phyloP scores from a whole-genome alignment of 2,888 invertebrate species.

The Pecten maximus region DNA sequence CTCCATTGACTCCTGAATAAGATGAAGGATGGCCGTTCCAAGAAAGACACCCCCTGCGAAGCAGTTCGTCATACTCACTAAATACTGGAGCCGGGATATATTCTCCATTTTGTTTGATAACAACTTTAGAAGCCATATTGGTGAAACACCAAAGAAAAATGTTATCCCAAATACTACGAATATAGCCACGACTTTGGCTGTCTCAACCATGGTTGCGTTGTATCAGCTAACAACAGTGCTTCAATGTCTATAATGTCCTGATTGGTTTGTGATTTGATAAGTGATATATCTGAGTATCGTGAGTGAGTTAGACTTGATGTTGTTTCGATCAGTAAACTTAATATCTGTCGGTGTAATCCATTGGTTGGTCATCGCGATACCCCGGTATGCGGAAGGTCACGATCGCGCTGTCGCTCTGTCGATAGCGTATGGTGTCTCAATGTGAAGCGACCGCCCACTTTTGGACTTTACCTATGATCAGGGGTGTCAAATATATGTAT shows the following conservation, averaged over 20 bases:
- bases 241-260: not conserved
- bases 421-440: not conserved
- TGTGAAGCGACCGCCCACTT: not conserved
- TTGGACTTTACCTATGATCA: not conserved
- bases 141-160: conserved; percentile 54
- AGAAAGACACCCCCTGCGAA: conserved; percentile 82
- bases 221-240: not conserved
- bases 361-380: not conserved
- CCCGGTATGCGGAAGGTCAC: not conserved
- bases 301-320: not conserved
- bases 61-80: conserved; percentile 67
- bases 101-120: not conserved
- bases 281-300: not conserved
- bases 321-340: not conserved
- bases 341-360: not conserved
- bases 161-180: conserved; percentile 60
- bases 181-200: conserved; percentile 59
- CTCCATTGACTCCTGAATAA: conserved; percentile 80
- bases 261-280: not conserved
- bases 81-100: not conserved
- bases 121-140: not conserved
- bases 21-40: conserved; percentile 80
- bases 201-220: not conserved
- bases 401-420: not conserved
- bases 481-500: not conserved